Conservation (phyloP, 2,888 invertebrate species). For the Candidula unifasciata region DNA sequence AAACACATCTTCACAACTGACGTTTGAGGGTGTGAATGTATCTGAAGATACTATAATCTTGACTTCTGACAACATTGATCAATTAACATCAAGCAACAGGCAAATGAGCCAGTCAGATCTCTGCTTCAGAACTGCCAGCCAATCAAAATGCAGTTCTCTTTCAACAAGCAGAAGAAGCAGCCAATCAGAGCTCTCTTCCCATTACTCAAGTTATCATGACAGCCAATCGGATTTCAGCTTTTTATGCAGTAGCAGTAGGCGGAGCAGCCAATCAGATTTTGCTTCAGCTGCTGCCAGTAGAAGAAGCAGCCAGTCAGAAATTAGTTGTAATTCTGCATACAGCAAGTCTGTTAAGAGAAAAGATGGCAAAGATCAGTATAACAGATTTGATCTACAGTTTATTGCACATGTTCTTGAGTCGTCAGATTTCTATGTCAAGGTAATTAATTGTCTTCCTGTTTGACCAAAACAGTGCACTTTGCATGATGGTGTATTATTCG, state of each 20-base stretch:
- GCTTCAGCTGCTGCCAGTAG: slow-evolving; percentile 38
- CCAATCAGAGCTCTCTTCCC: slow-evolving; percentile 26
- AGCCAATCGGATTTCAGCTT: slow-evolving; percentile 42
- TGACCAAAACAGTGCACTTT: too few relatives aligned
- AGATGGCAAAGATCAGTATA: slow-evolving; percentile 41
- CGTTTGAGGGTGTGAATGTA: background rate
- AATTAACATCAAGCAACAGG: slow-evolving; percentile 11
- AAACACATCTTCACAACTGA: background rate
- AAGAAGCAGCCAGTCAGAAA: slow-evolving; percentile 42
- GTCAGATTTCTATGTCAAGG: slow-evolving; percentile 54
- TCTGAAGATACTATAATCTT: background rate
- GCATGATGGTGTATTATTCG: too few relatives aligned
- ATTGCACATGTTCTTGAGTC: slow-evolving; percentile 53
- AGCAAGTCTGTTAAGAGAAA: slow-evolving; percentile 1
- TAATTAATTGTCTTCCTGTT: background rate
- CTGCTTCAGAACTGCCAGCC: slow-evolving; percentile 34
- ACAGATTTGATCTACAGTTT: slow-evolving; percentile 58
- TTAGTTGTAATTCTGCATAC: background rate
- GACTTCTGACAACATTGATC: background rate
- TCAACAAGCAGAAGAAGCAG: slow-evolving; percentile 15
- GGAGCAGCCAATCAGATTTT: slow-evolving; percentile 47
- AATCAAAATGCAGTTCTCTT: slow-evolving; percentile 23
- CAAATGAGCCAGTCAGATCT: slow-evolving; percentile 40
- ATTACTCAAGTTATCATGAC: background rate
- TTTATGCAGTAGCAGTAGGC: background rate